A percentile compares a stretch with the other conserved stretches of the same genome.
Evolutionary conservation across 2,888 invertebrate genomes (phyloP).

Genomic region (Cephus sareptanus): DNA sequence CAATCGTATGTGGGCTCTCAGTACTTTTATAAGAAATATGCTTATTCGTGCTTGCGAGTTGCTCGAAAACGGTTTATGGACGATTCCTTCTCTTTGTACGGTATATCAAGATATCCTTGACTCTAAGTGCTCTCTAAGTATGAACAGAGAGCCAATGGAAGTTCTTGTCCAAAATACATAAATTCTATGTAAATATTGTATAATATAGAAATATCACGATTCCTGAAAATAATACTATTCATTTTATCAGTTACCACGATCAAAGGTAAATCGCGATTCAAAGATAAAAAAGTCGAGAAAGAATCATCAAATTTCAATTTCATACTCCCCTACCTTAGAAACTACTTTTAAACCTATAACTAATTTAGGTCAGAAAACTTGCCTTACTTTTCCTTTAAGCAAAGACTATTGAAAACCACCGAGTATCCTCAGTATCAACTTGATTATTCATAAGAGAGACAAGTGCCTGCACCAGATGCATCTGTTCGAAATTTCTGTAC

Average conservation of each 20-base stretch:
- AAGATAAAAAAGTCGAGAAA: background rate
- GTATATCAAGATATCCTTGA: background rate
- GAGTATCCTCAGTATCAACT: background rate
- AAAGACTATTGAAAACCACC: background rate
- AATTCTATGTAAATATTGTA: background rate
- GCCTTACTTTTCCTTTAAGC: background rate
- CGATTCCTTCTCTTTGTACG: background rate
- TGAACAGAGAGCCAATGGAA: background rate
- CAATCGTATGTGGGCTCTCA: background rate
- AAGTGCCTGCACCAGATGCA: background rate
- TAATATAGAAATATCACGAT: background rate
- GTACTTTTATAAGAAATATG: background rate
- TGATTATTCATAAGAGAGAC: background rate
- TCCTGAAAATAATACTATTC: background rate
- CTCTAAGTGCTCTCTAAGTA: background rate
- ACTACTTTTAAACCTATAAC: background rate
- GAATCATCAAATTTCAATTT: background rate
- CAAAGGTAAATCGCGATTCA: background rate
- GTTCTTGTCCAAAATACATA: background rate
- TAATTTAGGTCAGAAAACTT: background rate
- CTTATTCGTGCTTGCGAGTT: background rate
- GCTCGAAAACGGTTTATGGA: background rate
- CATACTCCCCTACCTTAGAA: background rate
- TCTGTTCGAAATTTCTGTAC: background rate
- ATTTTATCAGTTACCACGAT: background rate